Percentiles rank a stretch among this genome's conserved stretches.
phyloP scores from a whole-genome alignment of 2,113 vertebrate species.

The Festucalex cinctus region DNA sequence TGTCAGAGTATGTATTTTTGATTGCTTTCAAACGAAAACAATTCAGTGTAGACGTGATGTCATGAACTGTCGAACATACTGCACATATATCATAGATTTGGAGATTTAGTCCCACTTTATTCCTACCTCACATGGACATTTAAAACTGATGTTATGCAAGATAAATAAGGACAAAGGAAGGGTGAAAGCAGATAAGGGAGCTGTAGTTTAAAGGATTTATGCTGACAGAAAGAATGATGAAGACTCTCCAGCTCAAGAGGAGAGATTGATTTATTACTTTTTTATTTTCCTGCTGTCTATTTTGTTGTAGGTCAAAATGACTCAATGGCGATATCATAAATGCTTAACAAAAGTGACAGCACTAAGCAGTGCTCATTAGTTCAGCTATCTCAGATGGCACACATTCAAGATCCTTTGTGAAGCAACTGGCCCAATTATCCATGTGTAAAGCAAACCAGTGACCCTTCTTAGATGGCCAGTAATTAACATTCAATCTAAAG shows the following conservation, averaged over 20 bases:
- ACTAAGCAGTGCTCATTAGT: slow-evolving; percentile 61
- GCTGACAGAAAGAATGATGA: slow-evolving; percentile 36
- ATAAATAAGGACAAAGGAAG: slow-evolving; percentile 42
- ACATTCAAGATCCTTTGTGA: slow-evolving; percentile 60
- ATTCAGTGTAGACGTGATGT: no score
- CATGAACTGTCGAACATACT: neutral
- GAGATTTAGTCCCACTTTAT: neutral
- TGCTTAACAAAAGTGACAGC: slow-evolving; percentile 30
- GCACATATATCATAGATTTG: neutral
- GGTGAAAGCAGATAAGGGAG: slow-evolving; percentile 49
- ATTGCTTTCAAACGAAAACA: no score
- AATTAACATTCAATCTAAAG: slow-evolving; percentile 71
- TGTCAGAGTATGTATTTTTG: neutral
- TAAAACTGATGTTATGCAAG: slow-evolving; percentile 4
- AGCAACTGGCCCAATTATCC: slow-evolving; percentile 65
- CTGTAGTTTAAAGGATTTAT: slow-evolving; percentile 58
- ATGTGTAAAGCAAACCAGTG: slow-evolving; percentile 64
- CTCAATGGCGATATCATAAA: slow-evolving; percentile 27
- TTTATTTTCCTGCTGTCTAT: slow-evolving; percentile 3
- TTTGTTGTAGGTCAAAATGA: slow-evolving; percentile 18
- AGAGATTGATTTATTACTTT: slow-evolving; percentile 7
- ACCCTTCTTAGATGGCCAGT: slow-evolving; percentile 66
- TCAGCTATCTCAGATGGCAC: slow-evolving; percentile 61
- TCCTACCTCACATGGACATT: neutral
- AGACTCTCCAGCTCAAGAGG: slow-evolving; percentile 26